phyloP scores from a whole-genome alignment of 2,797 vertebrate species.

The Lutjanus argentimaculatus region DNA sequence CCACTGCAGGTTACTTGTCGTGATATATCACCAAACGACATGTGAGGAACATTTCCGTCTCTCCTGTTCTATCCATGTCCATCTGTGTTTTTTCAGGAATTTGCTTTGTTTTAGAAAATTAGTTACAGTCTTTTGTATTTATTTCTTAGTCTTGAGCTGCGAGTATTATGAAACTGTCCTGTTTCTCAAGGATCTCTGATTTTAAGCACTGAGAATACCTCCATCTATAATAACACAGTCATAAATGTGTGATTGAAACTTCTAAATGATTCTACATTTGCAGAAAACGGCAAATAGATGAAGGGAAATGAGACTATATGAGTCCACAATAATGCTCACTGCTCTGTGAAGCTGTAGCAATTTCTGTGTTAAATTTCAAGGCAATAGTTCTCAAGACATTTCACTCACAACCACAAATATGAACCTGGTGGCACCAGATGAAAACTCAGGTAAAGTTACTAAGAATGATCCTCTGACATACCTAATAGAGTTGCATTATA shows the following conservation, averaged over 20 bases:
- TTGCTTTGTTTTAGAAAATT: background rate
- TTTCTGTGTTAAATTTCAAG: too few relatives aligned
- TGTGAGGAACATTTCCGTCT: background rate
- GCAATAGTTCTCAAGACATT: too few relatives aligned
- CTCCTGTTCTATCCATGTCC: background rate
- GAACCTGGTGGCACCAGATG: background rate
- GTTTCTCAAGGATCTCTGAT: background rate
- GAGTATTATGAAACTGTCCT: background rate
- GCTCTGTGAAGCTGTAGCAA: background rate
- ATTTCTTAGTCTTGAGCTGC: background rate
- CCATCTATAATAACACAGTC: background rate
- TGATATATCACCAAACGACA: slow-evolving; percentile 1
- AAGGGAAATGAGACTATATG: background rate
- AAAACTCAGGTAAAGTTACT: background rate
- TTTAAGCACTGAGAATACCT: slow-evolving; percentile 3
- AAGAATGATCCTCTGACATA: too few relatives aligned
- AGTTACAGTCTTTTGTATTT: background rate
- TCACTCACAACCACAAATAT: background rate
- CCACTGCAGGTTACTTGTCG: slow-evolving; percentile 19
- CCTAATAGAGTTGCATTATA: too few relatives aligned
- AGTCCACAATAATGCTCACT: background rate
- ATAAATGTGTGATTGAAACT: background rate
- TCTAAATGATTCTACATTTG: background rate
- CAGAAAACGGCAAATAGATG: background rate
- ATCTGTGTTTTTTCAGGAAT: background rate